phyloP scores from a whole-genome alignment of 2,888 invertebrate species.

The Stenolophus ochropezus region DNA sequence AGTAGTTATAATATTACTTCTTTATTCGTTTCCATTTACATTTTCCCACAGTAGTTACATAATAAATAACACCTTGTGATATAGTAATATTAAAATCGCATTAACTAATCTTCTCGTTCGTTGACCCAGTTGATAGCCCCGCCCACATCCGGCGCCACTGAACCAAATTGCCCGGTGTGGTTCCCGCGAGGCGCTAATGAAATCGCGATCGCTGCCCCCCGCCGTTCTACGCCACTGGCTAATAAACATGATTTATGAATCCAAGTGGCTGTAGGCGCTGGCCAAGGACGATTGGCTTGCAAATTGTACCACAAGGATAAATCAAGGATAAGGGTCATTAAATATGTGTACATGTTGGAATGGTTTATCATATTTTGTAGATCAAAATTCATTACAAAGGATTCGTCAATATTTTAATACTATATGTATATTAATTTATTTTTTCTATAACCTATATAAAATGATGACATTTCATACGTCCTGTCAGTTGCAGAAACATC shows the following conservation, averaged over 20 bases:
- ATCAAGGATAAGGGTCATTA: neutral
- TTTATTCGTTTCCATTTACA: no score
- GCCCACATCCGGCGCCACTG: neutral
- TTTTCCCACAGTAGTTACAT: no score
- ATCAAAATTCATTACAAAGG: no score
- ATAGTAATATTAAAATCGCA: neutral
- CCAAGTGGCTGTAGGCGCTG: neutral
- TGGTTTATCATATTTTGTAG: no score
- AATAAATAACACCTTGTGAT: neutral
- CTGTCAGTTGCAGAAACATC: no score
- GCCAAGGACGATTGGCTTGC: conserved; percentile 35
- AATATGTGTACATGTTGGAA: no score
- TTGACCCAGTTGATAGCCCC: neutral
- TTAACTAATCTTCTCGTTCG: neutral
- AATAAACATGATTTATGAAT: conserved; percentile 33
- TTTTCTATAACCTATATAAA: no score
- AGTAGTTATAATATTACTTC: no score
- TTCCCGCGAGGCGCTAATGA: neutral
- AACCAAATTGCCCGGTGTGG: neutral
- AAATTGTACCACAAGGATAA: neutral
- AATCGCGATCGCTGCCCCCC: neutral
- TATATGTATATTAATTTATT: no score
- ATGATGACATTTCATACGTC: no score
- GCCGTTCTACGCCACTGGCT: neutral
- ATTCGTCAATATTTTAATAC: no score